Evolutionary conservation across 2,113 vertebrate genomes (phyloP).

Genomic region (Paratilapia polleni): DNA sequence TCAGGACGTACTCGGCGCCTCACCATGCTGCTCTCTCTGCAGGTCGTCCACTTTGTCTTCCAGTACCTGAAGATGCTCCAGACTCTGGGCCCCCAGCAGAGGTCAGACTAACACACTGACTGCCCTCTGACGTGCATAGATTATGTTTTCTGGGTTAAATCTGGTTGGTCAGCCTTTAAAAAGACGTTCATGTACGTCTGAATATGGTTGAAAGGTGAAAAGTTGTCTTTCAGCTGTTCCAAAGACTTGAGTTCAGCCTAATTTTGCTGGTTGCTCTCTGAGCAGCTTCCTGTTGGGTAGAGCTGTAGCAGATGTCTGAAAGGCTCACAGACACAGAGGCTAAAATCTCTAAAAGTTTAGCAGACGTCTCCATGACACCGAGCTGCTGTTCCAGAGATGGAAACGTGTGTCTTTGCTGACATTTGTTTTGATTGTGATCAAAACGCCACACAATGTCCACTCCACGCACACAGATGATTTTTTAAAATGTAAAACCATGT

Average conservation of each 20-base stretch:
- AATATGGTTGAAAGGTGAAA: neutral
- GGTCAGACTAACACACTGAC: constrained; percentile 69
- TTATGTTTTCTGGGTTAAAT: neutral
- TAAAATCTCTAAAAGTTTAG: neutral
- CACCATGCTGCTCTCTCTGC: constrained; percentile 21
- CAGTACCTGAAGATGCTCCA: constrained; percentile 98
- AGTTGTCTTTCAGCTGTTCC: neutral
- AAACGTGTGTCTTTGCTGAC: too few species aligned
- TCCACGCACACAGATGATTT: too few species aligned
- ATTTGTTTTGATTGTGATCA: too few species aligned
- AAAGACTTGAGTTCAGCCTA: neutral
- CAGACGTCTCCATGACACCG: neutral
- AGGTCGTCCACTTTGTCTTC: constrained; percentile 93
- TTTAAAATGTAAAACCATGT: too few species aligned
- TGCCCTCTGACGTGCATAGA: neutral
- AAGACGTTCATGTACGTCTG: neutral
- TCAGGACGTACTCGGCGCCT: neutral
- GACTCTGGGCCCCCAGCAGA: constrained; percentile 89
- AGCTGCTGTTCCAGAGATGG: neutral
- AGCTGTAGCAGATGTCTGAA: neutral
- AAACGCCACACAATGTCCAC: too few species aligned
- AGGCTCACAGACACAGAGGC: neutral
- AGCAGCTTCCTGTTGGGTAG: neutral
- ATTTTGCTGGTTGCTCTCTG: neutral
- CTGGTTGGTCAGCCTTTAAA: neutral